phyloP scores from a whole-genome alignment of 2,113 vertebrate genomes.

The Rousettus leschenaultii region DNA sequence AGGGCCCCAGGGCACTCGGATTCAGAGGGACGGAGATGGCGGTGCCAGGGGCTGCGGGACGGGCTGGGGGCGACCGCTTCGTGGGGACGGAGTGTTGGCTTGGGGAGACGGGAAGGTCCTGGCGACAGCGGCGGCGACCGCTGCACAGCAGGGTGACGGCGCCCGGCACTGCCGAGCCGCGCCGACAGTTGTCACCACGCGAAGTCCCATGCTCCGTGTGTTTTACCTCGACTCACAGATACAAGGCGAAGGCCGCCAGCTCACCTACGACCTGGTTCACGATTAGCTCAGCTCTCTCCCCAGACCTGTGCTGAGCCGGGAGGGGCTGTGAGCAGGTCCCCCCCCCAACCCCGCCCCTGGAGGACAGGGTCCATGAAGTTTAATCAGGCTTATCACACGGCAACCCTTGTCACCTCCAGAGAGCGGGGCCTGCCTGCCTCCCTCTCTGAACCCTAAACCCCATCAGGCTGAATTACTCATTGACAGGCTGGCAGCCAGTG shows the following conservation, averaged over 20 bases:
- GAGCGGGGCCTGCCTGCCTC: accelerated
- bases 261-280: neutral
- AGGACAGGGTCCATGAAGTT: neutral
- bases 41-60: neutral
- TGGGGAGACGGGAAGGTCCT: neutral
- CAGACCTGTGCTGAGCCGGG: too few species aligned
- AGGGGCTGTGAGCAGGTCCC: neutral
- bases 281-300: neutral
- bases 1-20: neutral
- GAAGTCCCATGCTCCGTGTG: accelerated
- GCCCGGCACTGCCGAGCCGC: neutral
- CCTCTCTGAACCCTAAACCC: neutral
- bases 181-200: accelerated
- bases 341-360: too few species aligned
- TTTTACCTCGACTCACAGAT: neutral
- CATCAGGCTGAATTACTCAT: neutral
- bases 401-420: neutral
- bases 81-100: neutral
- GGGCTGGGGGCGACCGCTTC: accelerated
- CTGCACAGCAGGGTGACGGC: accelerated
- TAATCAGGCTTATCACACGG: neutral
- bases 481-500: neutral
- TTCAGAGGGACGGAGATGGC: accelerated
- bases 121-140: accelerated
- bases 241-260: neutral